These are phyloP conservation scores for Tiliacea aurago DNA, from an alignment of 2,888 invertebrate genomes.

Conservation along the genomic window DNA sequence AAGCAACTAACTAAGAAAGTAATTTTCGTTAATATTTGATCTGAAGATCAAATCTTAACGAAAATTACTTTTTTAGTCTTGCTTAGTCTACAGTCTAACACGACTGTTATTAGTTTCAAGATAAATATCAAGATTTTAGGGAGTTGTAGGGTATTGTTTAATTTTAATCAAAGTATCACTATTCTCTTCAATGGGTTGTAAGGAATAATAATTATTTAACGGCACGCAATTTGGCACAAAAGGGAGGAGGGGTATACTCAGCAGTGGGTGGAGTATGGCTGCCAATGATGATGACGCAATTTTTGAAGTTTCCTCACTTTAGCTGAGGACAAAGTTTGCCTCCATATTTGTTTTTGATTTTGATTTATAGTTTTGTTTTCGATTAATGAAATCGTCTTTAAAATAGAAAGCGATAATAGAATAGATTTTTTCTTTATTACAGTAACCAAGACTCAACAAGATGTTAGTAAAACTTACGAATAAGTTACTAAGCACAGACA, in stretches of 20 bases:
- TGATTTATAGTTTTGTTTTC: background rate
- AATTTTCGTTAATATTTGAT: too few relatives aligned
- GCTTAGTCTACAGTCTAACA: background rate
- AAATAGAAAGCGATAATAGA: background rate
- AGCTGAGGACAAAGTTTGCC: background rate
- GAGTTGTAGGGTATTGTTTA: background rate
- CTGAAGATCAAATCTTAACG: constrained; percentile 45
- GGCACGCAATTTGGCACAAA: background rate
- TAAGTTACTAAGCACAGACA: too few relatives aligned
- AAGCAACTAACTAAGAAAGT: too few relatives aligned
- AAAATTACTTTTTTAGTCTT: constrained; percentile 29
- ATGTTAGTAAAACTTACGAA: too few relatives aligned
- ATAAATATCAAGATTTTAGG: constrained; percentile 26
- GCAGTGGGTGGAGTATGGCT: background rate
- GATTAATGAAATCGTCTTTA: background rate
- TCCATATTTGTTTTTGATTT: background rate
- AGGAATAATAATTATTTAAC: background rate
- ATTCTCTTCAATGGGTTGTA: background rate
- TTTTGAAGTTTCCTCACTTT: background rate
- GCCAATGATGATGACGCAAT: background rate
- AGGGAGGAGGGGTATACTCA: background rate
- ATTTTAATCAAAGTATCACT: background rate
- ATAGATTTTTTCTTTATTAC: too few relatives aligned
- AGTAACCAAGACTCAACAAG: too few relatives aligned
- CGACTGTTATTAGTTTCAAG: constrained; percentile 10